Percentiles rank a stretch among this genome's conserved stretches.
Evolutionary conservation across 1,140 invertebrate genomes (phyloP).

Genomic region (Drosophila albomicans): DNA sequence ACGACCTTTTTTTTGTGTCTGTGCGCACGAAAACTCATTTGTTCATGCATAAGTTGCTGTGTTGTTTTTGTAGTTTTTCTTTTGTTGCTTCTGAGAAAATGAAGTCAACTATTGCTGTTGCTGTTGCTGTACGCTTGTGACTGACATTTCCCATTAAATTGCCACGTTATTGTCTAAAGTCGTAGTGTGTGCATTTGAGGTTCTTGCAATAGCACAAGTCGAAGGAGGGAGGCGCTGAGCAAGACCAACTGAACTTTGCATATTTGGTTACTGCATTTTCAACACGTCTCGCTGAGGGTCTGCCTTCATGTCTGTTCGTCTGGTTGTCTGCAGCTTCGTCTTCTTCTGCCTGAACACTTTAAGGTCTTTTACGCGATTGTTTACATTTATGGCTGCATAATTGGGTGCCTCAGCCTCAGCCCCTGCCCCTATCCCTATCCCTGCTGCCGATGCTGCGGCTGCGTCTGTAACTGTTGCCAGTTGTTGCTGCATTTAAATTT

Average conservation of each 20-base stretch:
- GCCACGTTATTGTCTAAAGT: constrained; percentile 71
- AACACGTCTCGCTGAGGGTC: constrained; percentile 40
- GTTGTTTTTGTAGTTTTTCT: constrained; percentile 53
- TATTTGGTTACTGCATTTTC: constrained; percentile 66
- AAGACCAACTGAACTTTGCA: constrained; percentile 66
- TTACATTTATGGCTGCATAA: constrained; percentile 82
- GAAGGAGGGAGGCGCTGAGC: neutral
- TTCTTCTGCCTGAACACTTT: constrained; percentile 47
- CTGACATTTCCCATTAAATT: constrained; percentile 81
- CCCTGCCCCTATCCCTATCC: neutral
- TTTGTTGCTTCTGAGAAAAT: constrained; percentile 63
- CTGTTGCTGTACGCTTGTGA: constrained; percentile 58
- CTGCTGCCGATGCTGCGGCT: neutral
- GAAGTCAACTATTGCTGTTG: constrained; percentile 67
- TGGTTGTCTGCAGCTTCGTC: constrained; percentile 36
- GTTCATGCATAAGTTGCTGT: constrained; percentile 52
- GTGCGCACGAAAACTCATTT: constrained; percentile 65
- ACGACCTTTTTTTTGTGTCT: constrained; percentile 70
- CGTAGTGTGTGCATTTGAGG: constrained; percentile 32
- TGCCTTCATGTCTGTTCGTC: neutral
- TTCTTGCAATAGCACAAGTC: constrained; percentile 26
- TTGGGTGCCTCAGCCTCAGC: constrained; percentile 63
- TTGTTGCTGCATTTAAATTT: constrained; percentile 43
- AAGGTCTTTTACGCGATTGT: constrained; percentile 78
- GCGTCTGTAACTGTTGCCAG: constrained; percentile 13